These are phyloP conservation scores for Salarias fasciatus DNA, from an alignment of 2,797 vertebrate genomes.

Conservation along the genomic window DNA sequence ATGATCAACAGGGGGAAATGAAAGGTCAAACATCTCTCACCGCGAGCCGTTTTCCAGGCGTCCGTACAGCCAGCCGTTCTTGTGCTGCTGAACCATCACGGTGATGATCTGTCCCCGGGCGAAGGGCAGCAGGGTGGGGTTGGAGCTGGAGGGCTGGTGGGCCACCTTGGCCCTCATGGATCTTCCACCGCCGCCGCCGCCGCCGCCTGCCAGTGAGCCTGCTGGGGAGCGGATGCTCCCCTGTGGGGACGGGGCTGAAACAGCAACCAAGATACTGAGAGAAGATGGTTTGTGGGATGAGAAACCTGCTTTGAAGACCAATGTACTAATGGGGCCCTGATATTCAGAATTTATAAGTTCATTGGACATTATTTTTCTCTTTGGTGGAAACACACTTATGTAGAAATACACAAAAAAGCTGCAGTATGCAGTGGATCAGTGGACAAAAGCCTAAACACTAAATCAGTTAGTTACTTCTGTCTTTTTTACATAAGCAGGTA, in stretches of 20 bases:
- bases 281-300: constrained; percentile 10
- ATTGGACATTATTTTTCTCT: constrained; percentile 11
- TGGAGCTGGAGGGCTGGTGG: constrained; percentile 77
- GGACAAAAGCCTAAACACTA: no score
- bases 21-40: constrained; percentile 80
- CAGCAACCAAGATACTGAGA: background rate
- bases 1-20: no score
- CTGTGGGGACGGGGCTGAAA: constrained; percentile 80
- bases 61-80: constrained; percentile 95
- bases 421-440: constrained; percentile 3
- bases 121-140: constrained; percentile 89
- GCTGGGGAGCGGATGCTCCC: constrained; percentile 68
- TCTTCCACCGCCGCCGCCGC: constrained; percentile 43
- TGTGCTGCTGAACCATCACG: constrained; percentile 82
- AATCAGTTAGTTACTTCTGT: background rate
- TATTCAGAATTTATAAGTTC: constrained; percentile 15
- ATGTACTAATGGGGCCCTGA: constrained; percentile 15
- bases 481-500: no score
- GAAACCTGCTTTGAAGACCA: constrained; percentile 3
- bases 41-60: constrained; percentile 78
- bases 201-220: constrained; percentile 64
- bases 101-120: constrained; percentile 82
- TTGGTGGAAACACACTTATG: background rate
- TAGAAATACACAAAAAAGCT: background rate
- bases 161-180: constrained; percentile 82